Evolutionary conservation across 2,113 vertebrate genomes (phyloP), one percentile per base, ranked within the genome.

Genomic region (Montifringilla adamsi): DNA sequence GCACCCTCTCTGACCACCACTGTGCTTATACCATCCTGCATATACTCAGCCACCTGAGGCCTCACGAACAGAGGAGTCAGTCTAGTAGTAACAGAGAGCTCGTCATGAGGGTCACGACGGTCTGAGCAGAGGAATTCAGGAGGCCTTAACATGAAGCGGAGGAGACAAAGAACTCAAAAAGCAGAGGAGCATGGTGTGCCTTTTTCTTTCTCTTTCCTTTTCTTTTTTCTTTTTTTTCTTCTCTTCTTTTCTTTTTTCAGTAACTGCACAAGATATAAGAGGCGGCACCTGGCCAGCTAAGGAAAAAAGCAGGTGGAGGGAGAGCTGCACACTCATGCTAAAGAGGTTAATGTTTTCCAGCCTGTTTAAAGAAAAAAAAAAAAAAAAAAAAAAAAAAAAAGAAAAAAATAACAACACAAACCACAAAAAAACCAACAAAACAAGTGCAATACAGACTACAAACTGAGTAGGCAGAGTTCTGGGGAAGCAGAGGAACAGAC

Each of bases 91-190:
- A 98, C 98, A 98, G 99, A 96, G 99, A 99, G 98, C 98, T 99
- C 95, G 99, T 99, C 97, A 99, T 99, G 99, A 99, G 99, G 97
- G 99, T 99, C 95, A 99, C 99, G 1, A 99, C 99, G 7, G 99
- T 99, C 96, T 99, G 98, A 99, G 70, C 46, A 35, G 33, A 90
- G 95, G 96, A 95, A 91, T 94, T 93, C 64, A 73, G 94, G 96
- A 98, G 97, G 98, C 98, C 97, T 98, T 98, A 98, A 96, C 86
- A 66, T 1, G 77, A 96, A 95, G 76, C 19, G 11, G 91, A 96
- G 87, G 89, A 96, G 93, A 93, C 91, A 90, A 96, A 94, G 95
- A 95, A 97, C 92, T 96, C 94, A 74, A 56, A 77, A 91, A 94
- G 94, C 84, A 93, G 96, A 95, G 94, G 94, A 93, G 97, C 91